These are phyloP conservation scores for Tetraodon nigroviridis DNA, from an alignment of 2,113 vertebrate genomes.

Conservation along the genomic window DNA sequence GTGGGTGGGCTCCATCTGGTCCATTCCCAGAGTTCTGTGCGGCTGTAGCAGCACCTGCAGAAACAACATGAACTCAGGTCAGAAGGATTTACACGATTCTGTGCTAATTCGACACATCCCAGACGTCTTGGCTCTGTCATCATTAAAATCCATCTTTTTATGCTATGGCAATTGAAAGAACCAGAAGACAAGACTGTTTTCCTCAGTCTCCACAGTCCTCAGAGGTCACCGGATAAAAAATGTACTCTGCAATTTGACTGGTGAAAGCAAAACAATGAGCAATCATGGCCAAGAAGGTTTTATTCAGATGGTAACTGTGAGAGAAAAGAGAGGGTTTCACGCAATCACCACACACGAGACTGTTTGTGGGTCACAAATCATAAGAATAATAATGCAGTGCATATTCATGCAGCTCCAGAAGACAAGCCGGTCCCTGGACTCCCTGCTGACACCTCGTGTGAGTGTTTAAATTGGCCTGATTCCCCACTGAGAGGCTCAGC, in stretches of 20 bases:
- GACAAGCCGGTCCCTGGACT: constrained; percentile 43
- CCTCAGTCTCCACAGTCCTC: constrained; percentile 12
- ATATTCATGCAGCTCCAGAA: constrained; percentile 23
- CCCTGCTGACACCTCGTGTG: constrained; percentile 32
- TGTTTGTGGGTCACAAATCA: constrained; percentile 17
- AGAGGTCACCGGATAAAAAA: constrained; percentile 21
- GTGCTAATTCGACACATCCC: background rate
- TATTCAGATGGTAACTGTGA: constrained; percentile 1
- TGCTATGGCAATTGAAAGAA: too few species aligned
- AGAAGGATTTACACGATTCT: background rate
- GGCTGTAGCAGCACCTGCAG: constrained; percentile 84
- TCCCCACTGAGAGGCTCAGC: constrained; percentile 42
- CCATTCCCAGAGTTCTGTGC: constrained; percentile 85
- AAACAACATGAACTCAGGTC: constrained; percentile 9
- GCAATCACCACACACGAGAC: constrained; percentile 22
- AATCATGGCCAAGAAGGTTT: background rate
- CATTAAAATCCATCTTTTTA: background rate
- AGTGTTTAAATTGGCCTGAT: constrained; percentile 40
- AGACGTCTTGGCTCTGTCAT: too few species aligned
- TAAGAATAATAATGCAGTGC: too few species aligned
- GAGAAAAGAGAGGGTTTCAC: background rate
- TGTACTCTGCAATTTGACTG: constrained; percentile 3
- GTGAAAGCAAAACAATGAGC: constrained; percentile 3
- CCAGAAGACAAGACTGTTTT: constrained; percentile 7
- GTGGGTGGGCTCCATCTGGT: constrained; percentile 84